Evolutionary conservation across 2,113 vertebrate genomes (phyloP), one percentile per base, ranked within the genome.

Genomic region (Zingel zingel): DNA sequence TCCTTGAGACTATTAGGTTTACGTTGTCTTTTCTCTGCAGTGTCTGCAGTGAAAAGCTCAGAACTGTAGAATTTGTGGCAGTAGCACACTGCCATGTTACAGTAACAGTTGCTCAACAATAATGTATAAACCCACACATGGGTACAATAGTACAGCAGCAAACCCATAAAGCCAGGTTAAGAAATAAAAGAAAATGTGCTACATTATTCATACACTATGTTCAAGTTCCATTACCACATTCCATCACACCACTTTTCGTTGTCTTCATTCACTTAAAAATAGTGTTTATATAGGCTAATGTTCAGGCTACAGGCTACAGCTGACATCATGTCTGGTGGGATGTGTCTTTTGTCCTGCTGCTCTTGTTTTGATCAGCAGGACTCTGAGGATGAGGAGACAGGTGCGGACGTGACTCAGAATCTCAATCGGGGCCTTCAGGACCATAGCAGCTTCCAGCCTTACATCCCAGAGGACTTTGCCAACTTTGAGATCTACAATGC

Each of bases 401-500:
- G 96, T 15, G 85, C 83, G 16, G 94, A 95, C 39, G 21, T 79
- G 61, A 71, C 70, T n/a, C 85, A 83, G 30, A 81, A 94, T 92
- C 95, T 95, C 77, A 88, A 92, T 73, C 89, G 79, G 47, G 86
- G 82, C 53, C 90, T 94, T 51, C 96, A 92, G 85, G 93, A 87
- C 83, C 91, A 92, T 88, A 87, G 86, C 21, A 85, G 71, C 89
- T 95, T 96, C 77, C 95, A 91, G 83, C 93, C 96, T 78, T 99
- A 99, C 0, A 77, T 99, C 74, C 97, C 98, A 0, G 98, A 98
- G 89, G 98, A 98, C 86, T 99, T 99, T 91, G 98, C 98, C 2
- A 97, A 99, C 95, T 99, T 99, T 92, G 98, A 98, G 86, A 95
- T 97, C 94, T 99, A 99, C 95, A 99, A 99, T 18, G 97, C 98